Percentiles rank a stretch among this genome's conserved stretches.
phyloP scores from a whole-genome alignment of 2,113 vertebrate species.

The Paedocypris sp. region DNA sequence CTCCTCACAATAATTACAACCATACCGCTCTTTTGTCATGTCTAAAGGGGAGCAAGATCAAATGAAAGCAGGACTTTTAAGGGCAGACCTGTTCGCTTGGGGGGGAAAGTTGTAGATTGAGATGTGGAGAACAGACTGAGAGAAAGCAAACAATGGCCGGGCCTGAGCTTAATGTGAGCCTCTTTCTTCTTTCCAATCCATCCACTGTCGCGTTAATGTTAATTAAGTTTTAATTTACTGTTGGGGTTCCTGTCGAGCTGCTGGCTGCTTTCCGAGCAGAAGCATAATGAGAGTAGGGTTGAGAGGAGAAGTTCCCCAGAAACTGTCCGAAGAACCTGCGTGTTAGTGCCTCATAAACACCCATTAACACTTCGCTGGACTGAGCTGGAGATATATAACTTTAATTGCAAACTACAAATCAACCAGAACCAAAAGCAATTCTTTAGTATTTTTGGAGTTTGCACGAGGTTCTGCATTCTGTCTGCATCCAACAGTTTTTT shows the following conservation, averaged over 20 bases:
- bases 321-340: conserved; percentile 34
- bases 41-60: conserved; percentile 25
- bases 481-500: not conserved
- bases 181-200: not conserved
- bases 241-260: not conserved
- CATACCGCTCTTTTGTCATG: conserved; percentile 18
- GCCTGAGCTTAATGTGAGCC: not conserved
- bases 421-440: conserved; percentile 41
- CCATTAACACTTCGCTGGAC: conserved; percentile 49
- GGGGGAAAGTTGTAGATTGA: conserved; percentile 12
- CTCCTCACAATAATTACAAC: conserved; percentile 24
- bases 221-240: conserved; percentile 11
- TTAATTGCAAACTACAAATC: conserved; percentile 55
- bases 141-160: conserved; percentile 7
- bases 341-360: conserved; percentile 40
- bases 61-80: conserved; percentile 18
- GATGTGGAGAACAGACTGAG: not conserved
- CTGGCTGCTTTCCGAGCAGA: not conserved
- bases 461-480: conserved; percentile 32
- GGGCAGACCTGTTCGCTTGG: conserved; percentile 1
- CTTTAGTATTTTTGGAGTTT: conserved; percentile 36
- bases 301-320: not conserved
- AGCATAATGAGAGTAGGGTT: not conserved
- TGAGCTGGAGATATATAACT: conserved; percentile 50
- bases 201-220: conserved; percentile 12